Conservation (phyloP, 2,888 invertebrate species). For the Pristionchus mayeri region DNA sequence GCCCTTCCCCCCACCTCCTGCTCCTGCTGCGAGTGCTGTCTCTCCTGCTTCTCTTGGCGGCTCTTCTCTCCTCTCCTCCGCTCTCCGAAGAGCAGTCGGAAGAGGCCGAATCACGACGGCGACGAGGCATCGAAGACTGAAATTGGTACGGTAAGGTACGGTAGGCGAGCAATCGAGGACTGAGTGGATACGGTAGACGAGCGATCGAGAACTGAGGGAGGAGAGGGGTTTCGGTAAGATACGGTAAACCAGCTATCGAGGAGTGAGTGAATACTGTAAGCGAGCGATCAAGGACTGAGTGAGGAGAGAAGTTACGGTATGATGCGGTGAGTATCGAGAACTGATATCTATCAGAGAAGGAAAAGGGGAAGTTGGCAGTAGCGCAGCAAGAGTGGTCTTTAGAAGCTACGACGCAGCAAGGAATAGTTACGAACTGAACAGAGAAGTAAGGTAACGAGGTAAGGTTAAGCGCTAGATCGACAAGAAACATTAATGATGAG, state of each 20-base stretch:
- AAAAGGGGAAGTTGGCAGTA: background rate
- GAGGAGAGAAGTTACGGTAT: background rate
- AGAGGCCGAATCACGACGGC: conserved; percentile 3
- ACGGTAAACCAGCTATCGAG: background rate
- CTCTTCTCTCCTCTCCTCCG: background rate
- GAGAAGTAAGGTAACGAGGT: too few species aligned
- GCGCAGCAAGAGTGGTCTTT: too few species aligned
- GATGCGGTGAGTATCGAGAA: too few species aligned
- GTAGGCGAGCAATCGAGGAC: background rate
- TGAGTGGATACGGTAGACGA: background rate
- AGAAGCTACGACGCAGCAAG: too few species aligned
- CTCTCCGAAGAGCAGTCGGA: background rate
- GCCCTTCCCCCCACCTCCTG: background rate
- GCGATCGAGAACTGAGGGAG: background rate
- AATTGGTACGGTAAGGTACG: background rate
- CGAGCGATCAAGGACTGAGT: too few species aligned
- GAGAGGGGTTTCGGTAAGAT: background rate
- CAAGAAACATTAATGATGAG: too few species aligned
- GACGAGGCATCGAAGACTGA: conserved; percentile 41
- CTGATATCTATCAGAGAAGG: too few species aligned
- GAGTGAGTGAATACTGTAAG: too few species aligned
- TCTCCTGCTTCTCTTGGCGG: background rate
- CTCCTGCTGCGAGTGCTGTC: background rate
- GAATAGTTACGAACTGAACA: too few species aligned
- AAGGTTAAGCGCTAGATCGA: too few species aligned